Evolutionary conservation across 2,113 vertebrate species (phyloP), one percentile per base, ranked within the genome.

Genomic region (Marmota monax): DNA sequence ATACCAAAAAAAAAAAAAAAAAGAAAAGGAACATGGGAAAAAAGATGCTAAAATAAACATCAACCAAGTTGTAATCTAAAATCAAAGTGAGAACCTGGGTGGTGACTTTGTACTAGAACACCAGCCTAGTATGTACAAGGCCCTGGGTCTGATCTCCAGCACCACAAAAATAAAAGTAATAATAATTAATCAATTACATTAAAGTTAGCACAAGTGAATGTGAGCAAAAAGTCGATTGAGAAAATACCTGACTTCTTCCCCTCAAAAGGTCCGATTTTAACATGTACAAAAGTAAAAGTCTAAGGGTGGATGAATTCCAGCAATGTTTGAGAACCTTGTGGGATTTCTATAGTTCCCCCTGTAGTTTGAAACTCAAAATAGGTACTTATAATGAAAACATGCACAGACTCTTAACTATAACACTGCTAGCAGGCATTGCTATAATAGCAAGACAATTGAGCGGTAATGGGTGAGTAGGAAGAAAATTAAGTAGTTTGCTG

Each of bases 381-480:
- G 48, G 78, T 34, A 27, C 73, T 88, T 94, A 39, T 17, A 96
- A 86, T 95, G 79, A 88, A 96, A 95, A 96, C 86, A 88, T 1
- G 11, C 69, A 61, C 0, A 85, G 7, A 2, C 5, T 96, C 95
- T 97, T 92, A 91, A 86, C 16, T 23, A 1, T 48, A 96, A 3
- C 0, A 0, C 16, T 95, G 10, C 22, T 97, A 53, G 83, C 48
- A 97, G 58, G 9, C 80, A 72, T 73, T 39, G 2, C 14, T 97
- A 77, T 95, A 90, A 96, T 67, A 96, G 11, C 67, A 88, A 86
- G 39, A 74, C 73, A 83, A 96, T 95, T 97, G 95, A 96, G 73
- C 0, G 13, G 97, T 97, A 97, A 97, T 97, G 95, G 86, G 72
- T 96, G 63, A 95, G 16, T 94, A 94, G 95, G 79, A 98, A 63